Base-by-base conservation (phyloP, 2,888 invertebrate genomes). In the Drosophila histrio region DNA sequence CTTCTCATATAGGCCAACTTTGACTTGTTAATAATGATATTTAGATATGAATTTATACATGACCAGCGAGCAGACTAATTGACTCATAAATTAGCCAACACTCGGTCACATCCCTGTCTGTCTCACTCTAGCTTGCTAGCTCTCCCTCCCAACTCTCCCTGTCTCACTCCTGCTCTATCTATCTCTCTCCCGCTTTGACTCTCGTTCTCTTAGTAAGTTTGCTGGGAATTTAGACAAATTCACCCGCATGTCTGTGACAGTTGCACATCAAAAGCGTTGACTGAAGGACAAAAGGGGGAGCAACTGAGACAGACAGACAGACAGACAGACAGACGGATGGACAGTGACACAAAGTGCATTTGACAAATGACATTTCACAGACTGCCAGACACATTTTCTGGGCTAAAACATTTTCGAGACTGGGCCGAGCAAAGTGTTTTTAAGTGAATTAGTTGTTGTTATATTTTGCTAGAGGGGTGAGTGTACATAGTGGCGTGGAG, bases 311-410 rank as follows among this genome's bases (percentile, higher is more conserved):
- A 13, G 38, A 36, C 17, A 15, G 53, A 15, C 30, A 41, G 44
- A 41, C 8, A 0, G 39, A 28, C 3, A 1, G 39, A 24, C 13
- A n/a, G 56, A 39, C 24, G 34, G 56, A 50, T 41, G 32, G 61
- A 71, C 72, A 76, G 74, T 72, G 82, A 83, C 83, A 79, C 73
- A 88, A 88, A 89, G 84, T 88, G 89, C 89, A 89, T 88, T 88
- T 89, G 89, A 89, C 89, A 89, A 89, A 89, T 89, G 89, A 89
- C 87, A 89, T 89, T 86, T 89, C 82, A 89, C 87, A 89, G 87
- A 82, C 77, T 86, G 89, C 87, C 88, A 89, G 82, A 77, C 79
- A 79, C 74, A 75, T 69, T 57, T 79, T 66, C 62, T 71, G 64
- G 63, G 66, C 65, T 53, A 67, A 43, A 69, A 74, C 63, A 69